These are phyloP conservation scores for Tetramorium parvispinum DNA, from an alignment of 1,140 invertebrate genomes.

Conservation along the genomic window DNA sequence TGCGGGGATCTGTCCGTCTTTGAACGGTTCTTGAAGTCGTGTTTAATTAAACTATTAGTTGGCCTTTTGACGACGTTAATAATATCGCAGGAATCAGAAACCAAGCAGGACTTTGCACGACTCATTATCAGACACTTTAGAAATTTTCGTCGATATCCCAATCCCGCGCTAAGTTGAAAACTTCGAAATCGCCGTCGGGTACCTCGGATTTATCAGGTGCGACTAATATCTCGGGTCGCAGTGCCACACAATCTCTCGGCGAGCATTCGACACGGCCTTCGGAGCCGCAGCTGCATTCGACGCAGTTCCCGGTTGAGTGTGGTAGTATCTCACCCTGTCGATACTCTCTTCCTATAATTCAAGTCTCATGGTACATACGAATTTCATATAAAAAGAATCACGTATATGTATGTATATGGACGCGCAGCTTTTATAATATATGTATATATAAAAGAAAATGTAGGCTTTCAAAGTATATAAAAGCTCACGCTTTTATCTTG, in stretches of 20 bases:
- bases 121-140: constrained; percentile 69
- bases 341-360: constrained; percentile 87
- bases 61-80: background rate
- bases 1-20: background rate
- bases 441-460: background rate
- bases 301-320: constrained; percentile 89
- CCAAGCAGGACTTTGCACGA: background rate
- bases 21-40: background rate
- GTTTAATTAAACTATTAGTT: constrained; percentile 30
- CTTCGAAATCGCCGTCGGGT: constrained; percentile 80
- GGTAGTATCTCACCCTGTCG: constrained; percentile 88
- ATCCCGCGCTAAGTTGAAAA: constrained; percentile 79
- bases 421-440: background rate
- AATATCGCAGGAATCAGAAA: constrained; percentile 14
- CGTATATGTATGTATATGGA: background rate
- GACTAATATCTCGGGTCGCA: constrained; percentile 82
- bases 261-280: constrained; percentile 89
- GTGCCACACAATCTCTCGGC: constrained; percentile 87
- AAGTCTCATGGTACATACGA: constrained; percentile 29
- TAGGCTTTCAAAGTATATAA: background rate
- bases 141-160: constrained; percentile 80
- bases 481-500: constrained; percentile 12
- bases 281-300: constrained; percentile 89
- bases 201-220: constrained; percentile 77
- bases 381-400: background rate